These are phyloP conservation scores for Ectropis grisescens DNA, from an alignment of 1,140 invertebrate genomes.

Conservation along the genomic window DNA sequence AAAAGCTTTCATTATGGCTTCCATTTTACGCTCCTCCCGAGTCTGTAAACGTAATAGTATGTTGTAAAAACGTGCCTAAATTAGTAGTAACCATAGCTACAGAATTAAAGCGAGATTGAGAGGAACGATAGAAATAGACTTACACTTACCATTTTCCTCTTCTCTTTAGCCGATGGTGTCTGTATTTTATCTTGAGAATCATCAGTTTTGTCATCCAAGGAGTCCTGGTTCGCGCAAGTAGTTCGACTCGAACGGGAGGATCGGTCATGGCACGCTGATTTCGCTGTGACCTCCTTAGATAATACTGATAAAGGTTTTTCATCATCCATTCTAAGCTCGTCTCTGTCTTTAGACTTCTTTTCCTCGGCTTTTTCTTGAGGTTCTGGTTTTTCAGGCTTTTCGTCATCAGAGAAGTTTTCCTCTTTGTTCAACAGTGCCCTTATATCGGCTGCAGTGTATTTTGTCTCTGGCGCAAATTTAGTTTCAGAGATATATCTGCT, in stretches of 20 bases:
- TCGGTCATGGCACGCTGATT: conserved; percentile 54
- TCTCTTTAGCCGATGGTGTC: conserved; percentile 41
- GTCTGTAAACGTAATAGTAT: conserved; percentile 71
- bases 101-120: no score
- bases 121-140: no score
- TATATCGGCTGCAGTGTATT: no score
- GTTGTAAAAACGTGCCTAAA: background rate
- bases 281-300: conserved; percentile 42
- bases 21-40: conserved; percentile 95
- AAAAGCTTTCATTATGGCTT: conserved; percentile 95
- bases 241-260: conserved; percentile 53
- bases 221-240: conserved; percentile 46
- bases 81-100: no score
- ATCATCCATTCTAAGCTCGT: conserved; percentile 26
- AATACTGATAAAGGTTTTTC: conserved; percentile 32
- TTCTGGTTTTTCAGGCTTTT: conserved; percentile 22
- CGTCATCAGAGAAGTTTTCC: conserved; percentile 22
- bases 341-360: conserved; percentile 23
- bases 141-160: conserved; percentile 66
- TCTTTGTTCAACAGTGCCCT: conserved; percentile 1
- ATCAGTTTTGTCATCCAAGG: conserved; percentile 53
- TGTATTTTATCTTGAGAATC: conserved; percentile 73
- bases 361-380: conserved; percentile 18
- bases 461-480: no score
- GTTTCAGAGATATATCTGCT: no score